Conservation (phyloP, 2,888 invertebrate genomes). For the Congeria kusceri region DNA sequence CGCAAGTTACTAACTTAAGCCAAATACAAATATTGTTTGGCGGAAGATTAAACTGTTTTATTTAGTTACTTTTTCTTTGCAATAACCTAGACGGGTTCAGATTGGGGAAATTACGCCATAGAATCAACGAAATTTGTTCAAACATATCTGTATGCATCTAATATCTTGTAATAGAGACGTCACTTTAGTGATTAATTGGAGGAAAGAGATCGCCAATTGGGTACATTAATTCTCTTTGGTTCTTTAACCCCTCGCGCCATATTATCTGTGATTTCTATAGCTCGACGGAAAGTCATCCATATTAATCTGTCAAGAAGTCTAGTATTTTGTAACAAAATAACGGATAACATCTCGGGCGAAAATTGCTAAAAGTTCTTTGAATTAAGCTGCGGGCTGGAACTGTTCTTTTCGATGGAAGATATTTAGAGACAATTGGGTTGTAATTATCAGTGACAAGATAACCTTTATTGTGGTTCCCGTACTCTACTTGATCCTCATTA, state of each 20-base stretch:
- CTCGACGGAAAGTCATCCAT: constrained; percentile 54
- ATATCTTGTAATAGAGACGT: constrained; percentile 67
- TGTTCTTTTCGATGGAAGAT: too few species aligned
- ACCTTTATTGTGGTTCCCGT: too few species aligned
- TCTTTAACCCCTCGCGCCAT: constrained; percentile 59
- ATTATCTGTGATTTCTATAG: constrained; percentile 61
- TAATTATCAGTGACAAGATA: too few species aligned
- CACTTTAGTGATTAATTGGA: constrained; percentile 65
- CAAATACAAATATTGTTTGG: constrained; percentile 68
- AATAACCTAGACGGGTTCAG: constrained; percentile 58
- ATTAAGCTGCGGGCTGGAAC: too few species aligned
- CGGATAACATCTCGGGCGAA: background rate
- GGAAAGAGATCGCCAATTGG: constrained; percentile 67
- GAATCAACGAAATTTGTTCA: constrained; percentile 61
- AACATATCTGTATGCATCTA: constrained; percentile 66
- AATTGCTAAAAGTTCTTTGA: background rate
- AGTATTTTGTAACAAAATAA: constrained; percentile 1
- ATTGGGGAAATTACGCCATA: constrained; percentile 65
- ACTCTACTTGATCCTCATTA: constrained; percentile 15
- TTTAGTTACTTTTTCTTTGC: constrained; percentile 62
- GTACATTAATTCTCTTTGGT: constrained; percentile 65
- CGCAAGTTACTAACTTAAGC: constrained; percentile 63
- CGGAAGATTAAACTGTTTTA: constrained; percentile 66
- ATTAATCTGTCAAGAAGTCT: constrained; percentile 45
- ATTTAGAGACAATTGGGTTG: too few species aligned